Conservation (phyloP, 2,797 vertebrate species). For the Intellagama lesueurii region DNA sequence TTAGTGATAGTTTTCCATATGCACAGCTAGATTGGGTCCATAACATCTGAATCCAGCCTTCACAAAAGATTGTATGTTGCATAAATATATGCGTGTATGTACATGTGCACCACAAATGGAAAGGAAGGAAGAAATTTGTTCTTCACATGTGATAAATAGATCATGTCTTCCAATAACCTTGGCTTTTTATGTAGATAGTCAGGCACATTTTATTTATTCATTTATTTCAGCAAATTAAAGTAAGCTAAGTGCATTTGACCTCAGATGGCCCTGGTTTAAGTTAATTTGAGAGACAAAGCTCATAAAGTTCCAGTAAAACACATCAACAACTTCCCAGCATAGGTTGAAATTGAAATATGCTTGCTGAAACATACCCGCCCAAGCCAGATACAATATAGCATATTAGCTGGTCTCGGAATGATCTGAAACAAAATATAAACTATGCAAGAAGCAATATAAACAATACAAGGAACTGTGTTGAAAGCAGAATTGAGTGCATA, state of each 20-base stretch:
- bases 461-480: background rate
- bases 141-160: slow-evolving; percentile 57
- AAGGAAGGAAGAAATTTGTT: slow-evolving; percentile 27
- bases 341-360: slow-evolving; percentile 60
- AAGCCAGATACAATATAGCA: slow-evolving; percentile 61
- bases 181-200: slow-evolving; percentile 72
- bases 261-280: slow-evolving; percentile 73
- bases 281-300: slow-evolving; percentile 75
- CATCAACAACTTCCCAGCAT: slow-evolving; percentile 70
- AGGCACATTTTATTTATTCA: slow-evolving; percentile 71
- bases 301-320: slow-evolving; percentile 72
- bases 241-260: slow-evolving; percentile 71
- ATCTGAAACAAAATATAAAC: slow-evolving; percentile 55
- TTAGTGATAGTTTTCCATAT: background rate
- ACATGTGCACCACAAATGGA: slow-evolving; percentile 8
- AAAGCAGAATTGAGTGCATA: background rate
- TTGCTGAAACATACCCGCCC: slow-evolving; percentile 60
- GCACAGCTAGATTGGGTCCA: background rate
- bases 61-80: background rate
- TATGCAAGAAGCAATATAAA: slow-evolving; percentile 16
- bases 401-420: slow-evolving; percentile 52
- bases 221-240: slow-evolving; percentile 78
- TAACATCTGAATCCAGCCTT: too few species aligned
- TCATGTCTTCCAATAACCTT: slow-evolving; percentile 70
- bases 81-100: background rate